Conservation (phyloP, 2,797 vertebrate species). For the Prionace glauca region DNA sequence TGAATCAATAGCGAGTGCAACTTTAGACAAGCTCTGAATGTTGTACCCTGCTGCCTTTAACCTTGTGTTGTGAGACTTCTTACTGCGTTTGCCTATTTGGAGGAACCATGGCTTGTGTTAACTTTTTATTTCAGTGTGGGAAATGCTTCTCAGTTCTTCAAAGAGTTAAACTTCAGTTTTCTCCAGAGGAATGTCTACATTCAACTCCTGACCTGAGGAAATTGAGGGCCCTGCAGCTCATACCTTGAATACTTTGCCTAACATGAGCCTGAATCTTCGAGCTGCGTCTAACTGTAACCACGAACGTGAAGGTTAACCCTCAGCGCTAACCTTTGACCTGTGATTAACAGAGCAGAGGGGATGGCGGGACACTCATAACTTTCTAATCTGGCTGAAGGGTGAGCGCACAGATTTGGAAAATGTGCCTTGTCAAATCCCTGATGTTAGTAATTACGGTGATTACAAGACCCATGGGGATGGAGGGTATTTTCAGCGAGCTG, state of each 20-base stretch:
- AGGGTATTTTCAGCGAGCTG: background rate
- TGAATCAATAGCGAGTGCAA: background rate
- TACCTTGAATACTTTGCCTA: background rate
- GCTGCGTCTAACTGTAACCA: background rate
- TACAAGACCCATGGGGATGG: background rate
- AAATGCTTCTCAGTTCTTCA: background rate
- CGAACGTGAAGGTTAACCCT: background rate
- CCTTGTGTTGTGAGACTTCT: no score
- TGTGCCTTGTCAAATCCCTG: background rate
- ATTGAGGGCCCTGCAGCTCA: background rate
- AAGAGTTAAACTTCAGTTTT: background rate
- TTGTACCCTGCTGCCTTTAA: background rate
- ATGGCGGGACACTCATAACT: background rate
- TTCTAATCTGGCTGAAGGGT: constrained; percentile 10
- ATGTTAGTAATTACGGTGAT: constrained; percentile 18
- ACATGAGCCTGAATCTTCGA: background rate
- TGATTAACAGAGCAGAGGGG: background rate
- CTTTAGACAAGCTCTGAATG: background rate
- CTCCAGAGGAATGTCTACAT: background rate
- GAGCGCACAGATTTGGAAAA: background rate
- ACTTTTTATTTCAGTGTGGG: background rate
- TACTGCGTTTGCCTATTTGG: background rate
- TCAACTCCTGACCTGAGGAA: background rate
- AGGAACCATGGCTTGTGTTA: background rate
- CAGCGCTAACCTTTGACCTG: background rate